Percentiles rank a stretch among this genome's conserved stretches.
These are phyloP conservation scores for Cassiopea andromeda DNA, from an alignment of 30 jellyfish, hydroid and myxozoan species.

Conservation along the genomic window DNA sequence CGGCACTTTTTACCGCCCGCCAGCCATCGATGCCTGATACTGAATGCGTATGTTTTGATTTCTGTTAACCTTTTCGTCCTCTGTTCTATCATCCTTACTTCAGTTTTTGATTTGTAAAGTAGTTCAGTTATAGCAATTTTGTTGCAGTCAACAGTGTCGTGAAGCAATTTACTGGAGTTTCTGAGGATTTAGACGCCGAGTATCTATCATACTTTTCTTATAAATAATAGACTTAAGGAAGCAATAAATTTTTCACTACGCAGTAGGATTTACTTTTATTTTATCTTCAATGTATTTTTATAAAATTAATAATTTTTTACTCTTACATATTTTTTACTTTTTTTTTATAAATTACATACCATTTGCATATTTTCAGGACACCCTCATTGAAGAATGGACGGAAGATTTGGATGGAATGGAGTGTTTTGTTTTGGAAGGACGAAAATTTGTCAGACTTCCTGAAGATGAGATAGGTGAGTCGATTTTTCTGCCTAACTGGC, in stretches of 20 bases:
- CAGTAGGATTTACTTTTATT: no score
- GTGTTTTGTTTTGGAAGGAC: constrained; percentile 98
- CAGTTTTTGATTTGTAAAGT: neutral
- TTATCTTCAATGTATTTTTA: no score
- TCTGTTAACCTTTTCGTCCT: neutral
- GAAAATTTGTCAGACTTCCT: constrained; percentile 98
- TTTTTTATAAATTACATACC: neutral
- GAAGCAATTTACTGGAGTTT: no score
- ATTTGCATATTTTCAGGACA: constrained; percentile 67
- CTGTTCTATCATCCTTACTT: neutral
- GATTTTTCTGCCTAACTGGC: neutral
- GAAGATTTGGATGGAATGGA: constrained; percentile 99
- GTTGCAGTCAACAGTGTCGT: no score
- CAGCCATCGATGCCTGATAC: constrained; percentile 95
- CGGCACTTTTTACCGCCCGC: constrained; percentile 97
- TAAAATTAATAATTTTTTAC: no score
- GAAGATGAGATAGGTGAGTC: constrained; percentile 93
- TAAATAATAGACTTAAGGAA: no score
- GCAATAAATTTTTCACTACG: no score
- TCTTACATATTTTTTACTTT: no score
- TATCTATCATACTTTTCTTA: no score
- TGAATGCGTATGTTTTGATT: constrained; percentile 83
- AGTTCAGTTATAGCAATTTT: no score
- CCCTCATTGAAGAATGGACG: constrained; percentile 95
- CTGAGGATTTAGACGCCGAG: no score